phyloP scores from a whole-genome alignment of 2,797 vertebrate genomes.

The Vipera latastei region DNA sequence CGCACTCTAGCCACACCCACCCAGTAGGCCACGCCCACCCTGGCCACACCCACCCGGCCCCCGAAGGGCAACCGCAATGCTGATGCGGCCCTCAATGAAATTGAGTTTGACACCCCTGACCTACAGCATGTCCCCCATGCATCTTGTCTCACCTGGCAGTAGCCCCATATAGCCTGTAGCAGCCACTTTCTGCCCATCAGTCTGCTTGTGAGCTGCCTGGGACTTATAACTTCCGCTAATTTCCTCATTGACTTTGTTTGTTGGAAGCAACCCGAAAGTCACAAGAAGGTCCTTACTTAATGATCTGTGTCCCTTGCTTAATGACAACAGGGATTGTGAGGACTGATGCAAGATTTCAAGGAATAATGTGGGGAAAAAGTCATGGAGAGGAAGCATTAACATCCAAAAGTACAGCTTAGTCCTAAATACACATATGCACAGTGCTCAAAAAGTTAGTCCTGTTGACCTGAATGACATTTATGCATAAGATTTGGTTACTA shows the following conservation, averaged over 20 bases:
- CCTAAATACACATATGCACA: not conserved
- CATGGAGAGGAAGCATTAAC: not conserved
- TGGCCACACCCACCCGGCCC: no score
- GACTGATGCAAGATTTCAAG: not conserved
- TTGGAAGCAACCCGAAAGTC: not conserved
- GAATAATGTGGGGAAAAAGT: not conserved
- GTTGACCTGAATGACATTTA: not conserved
- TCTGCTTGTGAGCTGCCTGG: not conserved
- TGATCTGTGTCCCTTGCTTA: not conserved
- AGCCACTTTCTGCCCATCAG: not conserved
- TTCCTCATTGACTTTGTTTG: not conserved
- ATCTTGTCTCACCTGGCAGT: not conserved
- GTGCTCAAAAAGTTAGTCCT: not conserved
- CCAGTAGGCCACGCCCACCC: no score
- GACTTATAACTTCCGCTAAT: not conserved
- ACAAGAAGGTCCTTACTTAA: not conserved
- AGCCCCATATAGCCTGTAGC: not conserved
- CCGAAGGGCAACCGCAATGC: no score
- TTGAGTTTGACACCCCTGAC: no score
- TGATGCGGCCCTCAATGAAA: no score
- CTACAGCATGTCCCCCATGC: not conserved
- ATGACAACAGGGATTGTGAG: not conserved
- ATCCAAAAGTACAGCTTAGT: not conserved
- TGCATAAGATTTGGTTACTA: not conserved
- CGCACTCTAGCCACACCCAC: no score